Base-by-base conservation (phyloP, 2,888 invertebrate genomes). In the Agrotis segetum region DNA sequence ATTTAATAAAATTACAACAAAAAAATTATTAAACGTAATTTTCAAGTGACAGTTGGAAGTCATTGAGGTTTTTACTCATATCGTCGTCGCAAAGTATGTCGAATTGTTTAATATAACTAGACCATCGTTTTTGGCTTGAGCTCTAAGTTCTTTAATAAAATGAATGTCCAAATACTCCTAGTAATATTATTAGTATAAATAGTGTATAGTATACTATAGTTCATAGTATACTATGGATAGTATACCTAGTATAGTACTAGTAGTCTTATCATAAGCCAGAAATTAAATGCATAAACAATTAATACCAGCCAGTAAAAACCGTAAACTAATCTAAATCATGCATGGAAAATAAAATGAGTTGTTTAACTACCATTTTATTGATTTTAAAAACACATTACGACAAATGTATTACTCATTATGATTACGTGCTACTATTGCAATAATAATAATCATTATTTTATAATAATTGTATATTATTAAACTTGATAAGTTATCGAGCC, bases 341-440 rank as follows among this genome's bases (percentile, higher is more conserved):
- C 52, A 50, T 29, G 21, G 59, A 67, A 60, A 69, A 76, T 17
- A 49, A 55, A 77, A 66, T 14, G 16, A n/a, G 47, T 34, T 19
- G 4, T 69, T 19, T 13, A 44, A 50, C 19, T 49, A 44, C 21
- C 24, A 19, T 77, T 67, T 82, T 46, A 78, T 78, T 82, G 58
- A 67, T 70, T 66, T 64, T 17, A 63, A 56, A 40, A 78, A 63
- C 49, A 56, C 62, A 70, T 66, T 63, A 81, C 21, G 13, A 46
- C 29, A 47, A 40, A 64, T 21, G 9, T 1, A 24, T 67, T 66
- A 79, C 9, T 77, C 72, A 71, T 82, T 82, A 46, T 14, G 19
- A 63, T 64, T 63, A 68, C 62, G 52, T 58, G 58, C 29, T 46
- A 16, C 21, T 50, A 29, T 44, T 46, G 19, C 21, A 24, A 29